These are phyloP conservation scores for Cyclura pinguis DNA, from an alignment of 2,797 vertebrate genomes.

Conservation along the genomic window DNA sequence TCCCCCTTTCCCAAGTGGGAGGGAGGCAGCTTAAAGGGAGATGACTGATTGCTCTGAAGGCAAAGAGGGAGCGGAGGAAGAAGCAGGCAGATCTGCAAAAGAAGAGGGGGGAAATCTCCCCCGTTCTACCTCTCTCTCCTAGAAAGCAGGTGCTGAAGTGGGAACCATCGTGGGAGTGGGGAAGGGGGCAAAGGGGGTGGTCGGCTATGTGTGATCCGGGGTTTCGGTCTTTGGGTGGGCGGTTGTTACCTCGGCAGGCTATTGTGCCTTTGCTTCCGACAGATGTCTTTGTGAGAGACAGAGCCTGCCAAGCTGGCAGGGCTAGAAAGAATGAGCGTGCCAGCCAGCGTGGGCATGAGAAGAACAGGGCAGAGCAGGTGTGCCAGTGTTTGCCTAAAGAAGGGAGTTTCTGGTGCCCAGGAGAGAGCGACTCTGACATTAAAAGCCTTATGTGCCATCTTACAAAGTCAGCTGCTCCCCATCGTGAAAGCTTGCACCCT, in stretches of 20 bases:
- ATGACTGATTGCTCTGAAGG: not conserved
- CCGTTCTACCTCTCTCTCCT: not conserved
- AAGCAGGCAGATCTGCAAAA: not conserved
- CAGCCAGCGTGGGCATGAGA: constrained; percentile 6
- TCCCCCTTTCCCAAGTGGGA: not conserved
- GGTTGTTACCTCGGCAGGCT: not conserved
- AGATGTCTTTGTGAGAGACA: not conserved
- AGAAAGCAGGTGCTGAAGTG: not conserved
- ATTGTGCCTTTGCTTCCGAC: not conserved
- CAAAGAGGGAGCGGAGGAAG: not conserved
- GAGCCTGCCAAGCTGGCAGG: not conserved
- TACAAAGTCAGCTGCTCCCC: not conserved
- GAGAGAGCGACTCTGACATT: too few species aligned
- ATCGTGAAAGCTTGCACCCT: too few species aligned
- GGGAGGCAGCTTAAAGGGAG: not conserved
- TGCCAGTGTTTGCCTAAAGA: too few species aligned
- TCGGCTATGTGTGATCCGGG: not conserved
- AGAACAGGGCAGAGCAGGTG: not conserved
- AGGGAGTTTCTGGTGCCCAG: too few species aligned
- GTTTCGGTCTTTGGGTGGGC: not conserved
- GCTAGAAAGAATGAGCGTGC: not conserved
- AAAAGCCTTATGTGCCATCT: too few species aligned
- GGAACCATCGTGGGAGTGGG: not conserved
- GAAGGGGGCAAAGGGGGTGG: not conserved
- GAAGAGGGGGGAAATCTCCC: not conserved